Conservation (phyloP, 2,113 vertebrate genomes). For the Coptodon bakossiorum region DNA sequence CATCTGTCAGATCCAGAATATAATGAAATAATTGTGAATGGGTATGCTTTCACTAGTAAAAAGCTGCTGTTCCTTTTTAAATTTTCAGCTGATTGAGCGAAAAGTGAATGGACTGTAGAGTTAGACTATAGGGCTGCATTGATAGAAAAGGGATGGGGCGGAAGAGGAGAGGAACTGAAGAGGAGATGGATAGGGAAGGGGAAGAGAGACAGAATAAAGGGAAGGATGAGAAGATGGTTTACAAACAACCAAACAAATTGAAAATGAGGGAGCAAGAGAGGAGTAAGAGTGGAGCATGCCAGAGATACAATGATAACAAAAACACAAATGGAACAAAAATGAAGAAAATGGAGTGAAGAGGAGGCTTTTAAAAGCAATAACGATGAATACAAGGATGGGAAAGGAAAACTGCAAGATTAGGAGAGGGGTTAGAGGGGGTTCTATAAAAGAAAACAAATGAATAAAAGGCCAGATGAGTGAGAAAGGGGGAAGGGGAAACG, state of each 20-base stretch:
- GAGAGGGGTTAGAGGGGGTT: neutral
- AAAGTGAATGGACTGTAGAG: conserved; percentile 17
- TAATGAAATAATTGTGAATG: neutral
- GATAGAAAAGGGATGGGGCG: neutral
- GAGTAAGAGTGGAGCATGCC: neutral
- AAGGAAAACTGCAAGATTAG: neutral
- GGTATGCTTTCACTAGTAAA: neutral
- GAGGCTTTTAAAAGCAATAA: neutral
- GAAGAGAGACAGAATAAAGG: neutral
- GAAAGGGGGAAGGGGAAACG: neutral
- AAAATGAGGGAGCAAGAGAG: neutral
- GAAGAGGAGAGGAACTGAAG: neutral
- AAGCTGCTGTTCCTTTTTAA: neutral
- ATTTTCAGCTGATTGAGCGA: neutral
- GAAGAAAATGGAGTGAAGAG: neutral
- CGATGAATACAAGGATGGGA: neutral
- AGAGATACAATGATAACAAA: neutral
- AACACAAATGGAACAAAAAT: neutral
- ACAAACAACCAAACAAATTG: conserved; percentile 7
- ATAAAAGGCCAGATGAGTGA: conserved; percentile 30
- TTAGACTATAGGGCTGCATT: neutral
- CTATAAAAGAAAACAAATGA: neutral
- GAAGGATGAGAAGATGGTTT: neutral
- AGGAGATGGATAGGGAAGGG: neutral
- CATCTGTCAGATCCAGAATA: conserved; percentile 24